Percentiles rank a stretch among this genome's conserved stretches.
Conservation (phyloP, 2,888 invertebrate species). For the Drosophila paucipuncta region DNA sequence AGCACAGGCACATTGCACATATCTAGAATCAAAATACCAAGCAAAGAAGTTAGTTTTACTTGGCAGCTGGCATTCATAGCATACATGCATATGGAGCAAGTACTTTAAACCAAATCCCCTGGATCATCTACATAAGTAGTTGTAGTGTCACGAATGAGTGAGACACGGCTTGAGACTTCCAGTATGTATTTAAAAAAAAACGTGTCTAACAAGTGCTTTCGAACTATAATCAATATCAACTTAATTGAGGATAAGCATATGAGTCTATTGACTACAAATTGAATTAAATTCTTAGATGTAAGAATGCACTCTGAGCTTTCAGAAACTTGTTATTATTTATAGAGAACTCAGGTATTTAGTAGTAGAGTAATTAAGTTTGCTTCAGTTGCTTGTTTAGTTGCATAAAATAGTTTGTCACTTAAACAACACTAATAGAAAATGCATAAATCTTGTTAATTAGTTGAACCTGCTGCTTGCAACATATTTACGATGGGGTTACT, state of each 20-base stretch:
- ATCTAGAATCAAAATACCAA: slow-evolving; percentile 34
- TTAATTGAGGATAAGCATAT: background rate
- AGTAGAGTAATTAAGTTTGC: background rate
- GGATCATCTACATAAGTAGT: slow-evolving; percentile 62
- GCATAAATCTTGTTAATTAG: background rate
- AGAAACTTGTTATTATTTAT: background rate
- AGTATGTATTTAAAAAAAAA: background rate
- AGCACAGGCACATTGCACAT: slow-evolving; percentile 24
- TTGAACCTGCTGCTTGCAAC: background rate
- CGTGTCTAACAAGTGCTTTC: background rate
- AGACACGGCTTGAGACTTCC: background rate
- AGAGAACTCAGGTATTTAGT: background rate
- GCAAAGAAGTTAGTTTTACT: slow-evolving; percentile 50
- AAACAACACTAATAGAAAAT: background rate
- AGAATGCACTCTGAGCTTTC: background rate
- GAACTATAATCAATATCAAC: background rate
- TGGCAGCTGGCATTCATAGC: slow-evolving; percentile 46
- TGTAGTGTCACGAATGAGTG: slow-evolving; percentile 13
- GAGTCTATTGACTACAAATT: background rate
- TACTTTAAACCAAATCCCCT: slow-evolving; percentile 43
- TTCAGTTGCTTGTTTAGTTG: background rate
- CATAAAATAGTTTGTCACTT: background rate
- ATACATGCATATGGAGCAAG: slow-evolving; percentile 17
- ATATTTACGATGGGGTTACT: background rate
- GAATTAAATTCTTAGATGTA: background rate